Base-by-base conservation (phyloP, 2,888 invertebrate genomes). In the Callyntrura sp. region DNA sequence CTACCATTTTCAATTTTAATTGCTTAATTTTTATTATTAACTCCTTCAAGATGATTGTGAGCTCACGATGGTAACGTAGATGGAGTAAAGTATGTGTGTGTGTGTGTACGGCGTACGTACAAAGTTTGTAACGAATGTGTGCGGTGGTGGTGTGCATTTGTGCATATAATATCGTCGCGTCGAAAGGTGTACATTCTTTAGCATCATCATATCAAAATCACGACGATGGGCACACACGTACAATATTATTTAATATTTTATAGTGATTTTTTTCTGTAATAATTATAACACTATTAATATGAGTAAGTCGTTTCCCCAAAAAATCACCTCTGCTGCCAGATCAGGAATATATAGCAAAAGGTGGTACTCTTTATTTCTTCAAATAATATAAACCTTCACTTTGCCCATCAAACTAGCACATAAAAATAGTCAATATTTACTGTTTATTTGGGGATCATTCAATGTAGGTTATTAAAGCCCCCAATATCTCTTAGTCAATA, bases 111-210 rank as follows among this genome's bases (percentile, higher is more conserved):
- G n/a, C n/a, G n/a, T n/a, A n/a, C n/a, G n/a, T n/a, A n/a, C n/a
- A n/a, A n/a, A n/a, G n/a, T n/a, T n/a, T 60, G 35, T 68, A 35
- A 35, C n/a, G n/a, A n/a, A n/a, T n/a, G n/a, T n/a, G n/a, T n/a
- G n/a, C n/a, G n/a, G n/a, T n/a, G 3, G 14, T 48, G 48, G 23
- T 48, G 23, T 73, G n/a, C n/a, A n/a, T n/a, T n/a, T 48, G 70
- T 70, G 70, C 23, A 48, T 25, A 14, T 68, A 2, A 73, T 73
- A 23, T 6, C 20, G 48, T 43, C 43, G 43, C 70, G 48, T 48
- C 45, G 73, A 73, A 48, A 73, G 45, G 73, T 73, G 73, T 48
- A 73, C 73, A 73, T 73, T 73, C 73, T 73, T 73, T 48, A 28
- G 9, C 12, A 68, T 4, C 68, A 68, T 6, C 35, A 45, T 11